Percentiles rank a stretch among this genome's conserved stretches.
Conservation (phyloP, 2,113 vertebrate species). For the Bucco capensis region DNA sequence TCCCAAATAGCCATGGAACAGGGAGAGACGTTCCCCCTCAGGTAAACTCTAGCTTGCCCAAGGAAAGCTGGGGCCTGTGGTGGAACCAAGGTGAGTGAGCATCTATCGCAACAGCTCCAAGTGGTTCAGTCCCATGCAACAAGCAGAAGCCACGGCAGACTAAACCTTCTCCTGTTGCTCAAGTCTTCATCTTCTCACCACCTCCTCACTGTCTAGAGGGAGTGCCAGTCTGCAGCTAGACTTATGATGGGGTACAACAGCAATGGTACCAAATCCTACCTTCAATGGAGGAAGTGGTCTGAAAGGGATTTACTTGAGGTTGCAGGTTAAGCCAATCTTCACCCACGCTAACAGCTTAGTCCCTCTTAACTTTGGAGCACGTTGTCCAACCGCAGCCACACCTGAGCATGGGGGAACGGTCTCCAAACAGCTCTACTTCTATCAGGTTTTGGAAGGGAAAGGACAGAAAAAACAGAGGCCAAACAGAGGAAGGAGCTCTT, state of each 20-base stretch:
- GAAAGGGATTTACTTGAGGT: neutral
- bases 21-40: neutral
- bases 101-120: neutral
- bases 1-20: neutral
- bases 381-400: neutral
- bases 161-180: neutral
- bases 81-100: rapidly evolving
- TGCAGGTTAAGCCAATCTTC: neutral
- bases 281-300: neutral
- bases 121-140: neutral
- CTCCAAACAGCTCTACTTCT: rapidly evolving
- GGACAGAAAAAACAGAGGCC: neutral
- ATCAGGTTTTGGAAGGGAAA: neutral
- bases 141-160: rapidly evolving
- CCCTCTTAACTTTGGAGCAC: neutral
- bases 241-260: rapidly evolving
- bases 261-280: neutral
- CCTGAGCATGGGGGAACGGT: neutral
- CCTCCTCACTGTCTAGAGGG: rapidly evolving
- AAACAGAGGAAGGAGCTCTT: neutral
- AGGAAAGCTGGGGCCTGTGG: neutral
- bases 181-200: neutral
- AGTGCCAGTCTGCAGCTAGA: neutral
- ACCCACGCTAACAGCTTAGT: rapidly evolving
- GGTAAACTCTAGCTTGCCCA: neutral